Evolutionary conservation across 2,113 vertebrate species (phyloP), one percentile per base, ranked within the genome.

Genomic region (Hippocampus guttulatus): DNA sequence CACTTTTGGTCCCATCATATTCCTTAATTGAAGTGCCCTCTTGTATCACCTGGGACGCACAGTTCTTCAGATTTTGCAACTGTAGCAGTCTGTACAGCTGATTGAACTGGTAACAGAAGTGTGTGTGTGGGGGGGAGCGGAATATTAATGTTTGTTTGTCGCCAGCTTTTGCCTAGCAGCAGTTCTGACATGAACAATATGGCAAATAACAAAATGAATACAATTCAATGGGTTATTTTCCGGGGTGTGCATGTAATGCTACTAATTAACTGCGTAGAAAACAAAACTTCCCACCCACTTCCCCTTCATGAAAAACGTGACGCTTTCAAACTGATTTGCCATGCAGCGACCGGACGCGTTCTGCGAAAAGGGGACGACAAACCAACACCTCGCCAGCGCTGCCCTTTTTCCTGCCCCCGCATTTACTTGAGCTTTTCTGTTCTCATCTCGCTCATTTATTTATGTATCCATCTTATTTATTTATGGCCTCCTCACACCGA

Each of bases 381-480:
- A 80, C 40, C 63, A 47, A 25, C 38, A 1, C 52, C 79, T 77
- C 77, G 40, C 79, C 30, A 18, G 16, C 43, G 70, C 63, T 81
- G 63, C 76, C 70, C 71, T 64, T 71, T 55, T 30, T 63, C 18
- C 69, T 74, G 73, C 57, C 73, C 51, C 23, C 43, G 78, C 16
- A 27, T 57, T 41, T 43, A 54, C 41, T 60, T 67, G 14, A 69
- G 52, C 62, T 20, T 71, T 43, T 51, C 15, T 21, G 11, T 40
- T 71, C 71, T 71, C 55, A 63, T 78, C 71, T 47, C 74, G 20
- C 51, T 78, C 65, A 85, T 76, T 75, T 80, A 81, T 79, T 81
- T 80, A 74, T 75, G 20, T 57, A 67, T 64, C 10, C 38, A 43
- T 69, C 70, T 68, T 77, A 68, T 55, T 54, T 54, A 55, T 77